phyloP scores from a whole-genome alignment of 2,888 invertebrate species.

The Apotomis turbidana region DNA sequence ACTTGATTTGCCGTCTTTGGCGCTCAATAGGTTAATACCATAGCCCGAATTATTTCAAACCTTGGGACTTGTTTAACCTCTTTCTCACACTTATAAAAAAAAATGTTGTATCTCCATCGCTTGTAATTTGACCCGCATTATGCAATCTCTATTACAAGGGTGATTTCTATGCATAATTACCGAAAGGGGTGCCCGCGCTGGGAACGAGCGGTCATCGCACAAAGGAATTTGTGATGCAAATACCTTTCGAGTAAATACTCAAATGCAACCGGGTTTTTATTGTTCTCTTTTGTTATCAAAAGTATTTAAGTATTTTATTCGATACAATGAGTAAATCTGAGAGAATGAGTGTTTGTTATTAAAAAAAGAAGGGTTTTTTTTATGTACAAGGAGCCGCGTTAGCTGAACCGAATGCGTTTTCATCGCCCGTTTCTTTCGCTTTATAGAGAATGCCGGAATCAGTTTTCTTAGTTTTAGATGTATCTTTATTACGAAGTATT shows the following conservation, averaged over 20 bases:
- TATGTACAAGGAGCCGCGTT: too few relatives aligned
- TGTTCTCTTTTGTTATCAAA: slow-evolving; percentile 12
- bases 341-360: slow-evolving; percentile 9
- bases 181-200: slow-evolving; percentile 9
- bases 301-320: slow-evolving; percentile 24
- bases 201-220: slow-evolving; percentile 25
- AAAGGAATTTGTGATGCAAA: slow-evolving; percentile 36
- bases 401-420: too few relatives aligned
- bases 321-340: slow-evolving; percentile 14
- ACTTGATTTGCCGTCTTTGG: too few relatives aligned
- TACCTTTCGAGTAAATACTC: background rate
- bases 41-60: too few relatives aligned
- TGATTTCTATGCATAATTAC: slow-evolving; percentile 31
- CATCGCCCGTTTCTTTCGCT: too few relatives aligned
- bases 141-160: slow-evolving; percentile 21
- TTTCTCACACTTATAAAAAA: background rate
- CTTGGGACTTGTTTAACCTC: too few relatives aligned
- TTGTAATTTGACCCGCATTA: slow-evolving; percentile 17
- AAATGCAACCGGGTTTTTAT: background rate
- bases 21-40: too few relatives aligned
- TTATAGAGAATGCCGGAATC: too few relatives aligned
- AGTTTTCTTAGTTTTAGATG: too few relatives aligned
- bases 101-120: background rate
- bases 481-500: too few relatives aligned
- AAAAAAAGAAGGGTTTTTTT: background rate